A percentile compares a stretch with the other conserved stretches of the same genome.
Evolutionary conservation across 2,888 invertebrate genomes (phyloP).

Genomic region (Dryobota labecula): DNA sequence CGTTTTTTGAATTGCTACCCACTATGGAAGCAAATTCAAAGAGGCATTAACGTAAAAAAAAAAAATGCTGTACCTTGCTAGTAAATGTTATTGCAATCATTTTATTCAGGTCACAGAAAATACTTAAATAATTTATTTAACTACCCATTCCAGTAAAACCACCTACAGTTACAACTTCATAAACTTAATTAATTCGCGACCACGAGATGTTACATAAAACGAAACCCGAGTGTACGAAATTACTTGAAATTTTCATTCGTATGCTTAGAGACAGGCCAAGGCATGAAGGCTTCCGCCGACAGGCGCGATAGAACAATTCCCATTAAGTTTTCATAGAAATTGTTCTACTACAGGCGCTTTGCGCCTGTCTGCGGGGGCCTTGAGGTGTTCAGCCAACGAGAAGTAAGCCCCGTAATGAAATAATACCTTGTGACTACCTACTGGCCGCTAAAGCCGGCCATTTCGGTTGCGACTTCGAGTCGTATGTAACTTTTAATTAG

Average conservation of each 20-base stretch:
- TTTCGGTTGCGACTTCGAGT: constrained; percentile 13
- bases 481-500: constrained; percentile 53
- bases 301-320: too few species aligned
- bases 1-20: too few species aligned
- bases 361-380: too few species aligned
- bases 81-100: not conserved
- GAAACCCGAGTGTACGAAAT: constrained; percentile 23
- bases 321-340: too few species aligned
- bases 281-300: not conserved
- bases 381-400: constrained; percentile 28
- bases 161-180: constrained; percentile 20
- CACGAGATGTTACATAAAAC: constrained; percentile 24
- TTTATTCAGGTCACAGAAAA: not conserved
- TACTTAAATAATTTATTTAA: constrained; percentile 1
- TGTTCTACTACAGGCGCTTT: too few species aligned
- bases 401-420: constrained; percentile 50
- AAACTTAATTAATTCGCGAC: constrained; percentile 52
- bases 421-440: constrained; percentile 36
- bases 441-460: constrained; percentile 8
- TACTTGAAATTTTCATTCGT: constrained; percentile 51
- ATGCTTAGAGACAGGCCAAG: constrained; percentile 6
- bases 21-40: too few species aligned
- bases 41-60: too few species aligned
- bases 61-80: not conserved
- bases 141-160: not conserved